A percentile compares a stretch with the other conserved stretches of the same genome.
phyloP scores from a whole-genome alignment of 2,113 vertebrate genomes.

The Colinus virginianus region DNA sequence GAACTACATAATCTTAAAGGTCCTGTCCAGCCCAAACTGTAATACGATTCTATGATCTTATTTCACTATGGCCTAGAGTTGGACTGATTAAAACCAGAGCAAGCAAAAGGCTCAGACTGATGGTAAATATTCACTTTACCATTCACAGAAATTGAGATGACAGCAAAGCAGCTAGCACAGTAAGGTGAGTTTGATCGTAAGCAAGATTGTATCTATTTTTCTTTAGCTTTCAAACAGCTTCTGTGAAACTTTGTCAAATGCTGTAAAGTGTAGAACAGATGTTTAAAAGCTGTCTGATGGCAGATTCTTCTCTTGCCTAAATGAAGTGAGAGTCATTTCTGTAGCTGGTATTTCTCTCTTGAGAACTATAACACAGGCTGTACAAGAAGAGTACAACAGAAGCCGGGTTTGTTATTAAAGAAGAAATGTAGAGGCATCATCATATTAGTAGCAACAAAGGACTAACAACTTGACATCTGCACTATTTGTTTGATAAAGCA shows the following conservation, averaged over 20 bases:
- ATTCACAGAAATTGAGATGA: background rate
- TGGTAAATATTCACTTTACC: background rate
- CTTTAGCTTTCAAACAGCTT: background rate
- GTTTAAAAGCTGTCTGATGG: background rate
- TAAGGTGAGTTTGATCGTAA: background rate
- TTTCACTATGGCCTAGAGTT: background rate
- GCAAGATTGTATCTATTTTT: background rate
- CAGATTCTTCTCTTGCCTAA: background rate
- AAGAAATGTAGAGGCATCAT: background rate
- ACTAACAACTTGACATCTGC: background rate
- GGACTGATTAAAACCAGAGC: background rate
- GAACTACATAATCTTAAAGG: too few relatives aligned
- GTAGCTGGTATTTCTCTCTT: slow-evolving; percentile 2
- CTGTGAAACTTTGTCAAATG: background rate
- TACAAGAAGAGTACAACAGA: background rate
- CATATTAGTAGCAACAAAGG: background rate
- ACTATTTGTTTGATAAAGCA: background rate
- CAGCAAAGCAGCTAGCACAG: background rate
- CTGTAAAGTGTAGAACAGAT: background rate
- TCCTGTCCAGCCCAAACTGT: too few relatives aligned
- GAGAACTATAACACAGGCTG: background rate
- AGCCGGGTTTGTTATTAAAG: background rate
- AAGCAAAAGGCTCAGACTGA: background rate
- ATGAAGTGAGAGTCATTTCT: slow-evolving; percentile 14
- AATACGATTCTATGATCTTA: too few relatives aligned